Evolutionary conservation across 2,888 invertebrate species (phyloP), one percentile per base, ranked within the genome.

Genomic region (Synergus umbraculus): DNA sequence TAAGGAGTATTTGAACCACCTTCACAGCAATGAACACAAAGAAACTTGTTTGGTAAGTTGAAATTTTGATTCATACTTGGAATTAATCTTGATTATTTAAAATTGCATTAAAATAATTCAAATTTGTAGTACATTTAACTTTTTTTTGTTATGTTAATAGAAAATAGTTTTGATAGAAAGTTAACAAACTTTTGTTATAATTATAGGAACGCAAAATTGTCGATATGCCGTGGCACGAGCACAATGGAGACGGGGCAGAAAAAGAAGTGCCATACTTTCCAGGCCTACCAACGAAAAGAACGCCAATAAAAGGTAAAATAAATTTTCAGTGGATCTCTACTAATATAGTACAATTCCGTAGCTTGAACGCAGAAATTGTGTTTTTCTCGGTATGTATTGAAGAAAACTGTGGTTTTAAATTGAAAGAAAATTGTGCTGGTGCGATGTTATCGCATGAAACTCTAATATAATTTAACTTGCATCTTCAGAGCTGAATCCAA

Each of bases 1-100:
- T 76, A 97, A 97, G 91, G 97, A 97, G 91, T 96, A 96, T 91
- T 93, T 97, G 86, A 95, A 96, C 91, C 97, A 97, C 93, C 94
- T 97, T 86, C 97, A 97, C 90, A 94, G 95, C 77, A 94, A 95
- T 82, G 95, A 95, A 58, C 97, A 97, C 93, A 95, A 95, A 89
- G 94, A 95, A 81, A 88, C 88, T 83, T 92, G 91, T 84, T 87
- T 91, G 89, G 92, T 92, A 86, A 91, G 91, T 89, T 76, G n/a
- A 69, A 46, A 79, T 77, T 82, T 76, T 65, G 3, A 3, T 77
- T 76, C 10, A 15, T 15, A 15, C 12, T 54, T n/a, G n/a, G n/a
- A n/a, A 54, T 54, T 54, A n/a, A n/a, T 54, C 54, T 54, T 8
- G 15, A n/a, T 4, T 2, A 54, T 1, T n/a, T n/a, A 2, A n/a